A percentile compares a stretch with the other conserved stretches of the same genome.
phyloP scores from a whole-genome alignment of 2,888 invertebrate species.

The Nebria salina region DNA sequence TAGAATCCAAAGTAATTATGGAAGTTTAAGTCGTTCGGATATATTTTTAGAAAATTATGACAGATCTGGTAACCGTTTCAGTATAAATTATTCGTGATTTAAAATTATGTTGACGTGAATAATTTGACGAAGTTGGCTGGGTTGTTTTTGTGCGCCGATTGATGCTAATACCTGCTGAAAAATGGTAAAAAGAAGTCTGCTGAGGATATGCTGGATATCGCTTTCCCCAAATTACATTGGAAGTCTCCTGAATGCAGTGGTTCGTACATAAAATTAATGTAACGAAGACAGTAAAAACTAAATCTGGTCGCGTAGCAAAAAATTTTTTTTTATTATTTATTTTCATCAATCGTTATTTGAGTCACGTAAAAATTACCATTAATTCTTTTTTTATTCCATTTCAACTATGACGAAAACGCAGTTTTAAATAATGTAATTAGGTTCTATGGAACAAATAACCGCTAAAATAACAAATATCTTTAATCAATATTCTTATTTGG shows the following conservation, averaged over 20 bases:
- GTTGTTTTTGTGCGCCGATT: constrained; percentile 12
- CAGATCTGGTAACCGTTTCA: constrained; percentile 9
- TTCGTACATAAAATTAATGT: not conserved
- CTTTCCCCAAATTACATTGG: constrained; percentile 14
- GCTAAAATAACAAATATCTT: no score
- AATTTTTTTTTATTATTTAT: not conserved
- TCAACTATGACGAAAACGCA: not conserved
- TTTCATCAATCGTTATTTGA: not conserved
- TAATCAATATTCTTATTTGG: no score
- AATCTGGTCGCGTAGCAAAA: not conserved
- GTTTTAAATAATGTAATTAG: no score
- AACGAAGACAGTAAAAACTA: not conserved
- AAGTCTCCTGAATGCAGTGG: not conserved
- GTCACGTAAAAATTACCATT: not conserved
- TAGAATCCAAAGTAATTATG: not conserved
- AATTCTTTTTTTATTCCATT: not conserved
- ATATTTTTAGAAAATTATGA: constrained; percentile 3
- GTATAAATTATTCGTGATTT: constrained; percentile 10
- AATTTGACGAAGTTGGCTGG: not conserved
- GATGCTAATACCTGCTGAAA: not conserved
- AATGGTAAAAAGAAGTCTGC: not conserved
- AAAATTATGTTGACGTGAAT: constrained; percentile 9
- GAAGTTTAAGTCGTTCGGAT: not conserved
- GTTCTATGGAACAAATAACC: no score
- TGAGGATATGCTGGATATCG: not conserved